Percentiles rank a stretch among this genome's conserved stretches.
These are phyloP conservation scores for Drosophila quinaria DNA, from an alignment of 2,888 invertebrate genomes.

Conservation along the genomic window DNA sequence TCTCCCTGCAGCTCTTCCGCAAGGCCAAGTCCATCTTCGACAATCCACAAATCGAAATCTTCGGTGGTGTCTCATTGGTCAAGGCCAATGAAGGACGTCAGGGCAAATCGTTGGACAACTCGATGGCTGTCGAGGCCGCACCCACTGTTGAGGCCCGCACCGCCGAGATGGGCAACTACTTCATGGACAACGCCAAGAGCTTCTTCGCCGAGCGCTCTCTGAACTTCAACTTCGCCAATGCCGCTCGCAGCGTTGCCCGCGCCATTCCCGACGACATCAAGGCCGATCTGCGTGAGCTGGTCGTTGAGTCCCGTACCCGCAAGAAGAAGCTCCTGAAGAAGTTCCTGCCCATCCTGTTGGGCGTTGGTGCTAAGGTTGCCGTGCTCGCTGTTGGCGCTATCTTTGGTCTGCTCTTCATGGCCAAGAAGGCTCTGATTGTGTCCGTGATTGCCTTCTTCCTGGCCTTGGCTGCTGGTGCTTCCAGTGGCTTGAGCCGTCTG, in stretches of 20 bases:
- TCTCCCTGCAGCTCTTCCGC: slow-evolving; percentile 86
- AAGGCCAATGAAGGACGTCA: slow-evolving; percentile 85
- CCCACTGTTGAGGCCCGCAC: slow-evolving; percentile 87
- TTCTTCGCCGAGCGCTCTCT: slow-evolving; percentile 88
- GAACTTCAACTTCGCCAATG: slow-evolving; percentile 86
- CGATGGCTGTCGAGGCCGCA: slow-evolving; percentile 86
- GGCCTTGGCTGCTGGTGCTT: slow-evolving; percentile 86
- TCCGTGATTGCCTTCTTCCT: slow-evolving; percentile 88
- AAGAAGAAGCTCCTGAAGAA: slow-evolving; percentile 87
- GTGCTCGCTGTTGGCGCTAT: slow-evolving; percentile 87
- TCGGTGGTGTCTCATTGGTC: slow-evolving; percentile 87
- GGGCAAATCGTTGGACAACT: slow-evolving; percentile 86
- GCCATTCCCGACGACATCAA: slow-evolving; percentile 87
- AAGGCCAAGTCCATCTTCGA: slow-evolving; percentile 88
- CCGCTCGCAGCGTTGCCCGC: slow-evolving; percentile 86
- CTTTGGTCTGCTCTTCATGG: slow-evolving; percentile 88
- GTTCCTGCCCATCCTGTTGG: slow-evolving; percentile 87
- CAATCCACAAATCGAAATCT: slow-evolving; percentile 87
- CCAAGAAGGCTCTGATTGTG: slow-evolving; percentile 89
- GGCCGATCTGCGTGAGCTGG: slow-evolving; percentile 87
- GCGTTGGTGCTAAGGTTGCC: slow-evolving; percentile 88
- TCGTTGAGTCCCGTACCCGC: slow-evolving; percentile 88
- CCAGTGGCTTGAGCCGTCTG: slow-evolving; percentile 80
- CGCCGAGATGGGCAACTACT: slow-evolving; percentile 87
- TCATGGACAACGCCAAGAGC: slow-evolving; percentile 86